phyloP scores from a whole-genome alignment of 2,888 invertebrate species.

The Liopterus haemorrhoidalis region DNA sequence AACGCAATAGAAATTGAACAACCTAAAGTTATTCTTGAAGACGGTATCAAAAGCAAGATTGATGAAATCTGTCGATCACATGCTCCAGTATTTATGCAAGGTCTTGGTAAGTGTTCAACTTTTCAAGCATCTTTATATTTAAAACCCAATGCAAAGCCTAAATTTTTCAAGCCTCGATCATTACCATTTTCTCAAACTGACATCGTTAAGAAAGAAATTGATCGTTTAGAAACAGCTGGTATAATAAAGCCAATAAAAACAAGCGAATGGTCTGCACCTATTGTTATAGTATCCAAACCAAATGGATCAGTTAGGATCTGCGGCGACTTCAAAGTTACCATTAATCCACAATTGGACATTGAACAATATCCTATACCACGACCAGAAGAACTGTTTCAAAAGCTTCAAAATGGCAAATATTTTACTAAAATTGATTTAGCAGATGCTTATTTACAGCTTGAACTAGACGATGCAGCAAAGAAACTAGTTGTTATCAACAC shows the following conservation, averaged over 20 bases:
- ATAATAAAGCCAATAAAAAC: neutral
- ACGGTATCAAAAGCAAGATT: too few relatives aligned
- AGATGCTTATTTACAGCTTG: constrained; percentile 22
- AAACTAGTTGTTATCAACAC: neutral
- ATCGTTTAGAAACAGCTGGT: too few relatives aligned
- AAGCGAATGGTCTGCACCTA: neutral
- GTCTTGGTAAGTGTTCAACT: too few relatives aligned
- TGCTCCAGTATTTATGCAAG: too few relatives aligned
- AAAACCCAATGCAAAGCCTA: too few relatives aligned
- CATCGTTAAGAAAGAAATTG: too few relatives aligned
- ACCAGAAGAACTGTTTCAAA: neutral
- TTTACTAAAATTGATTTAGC: constrained; percentile 9
- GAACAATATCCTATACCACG: neutral
- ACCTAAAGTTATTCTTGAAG: too few relatives aligned
- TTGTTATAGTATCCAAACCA: neutral
- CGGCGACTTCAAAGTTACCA: constrained; percentile 1
- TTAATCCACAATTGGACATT: neutral
- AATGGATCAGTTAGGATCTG: neutral
- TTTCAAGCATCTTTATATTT: too few relatives aligned
- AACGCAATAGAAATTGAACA: too few relatives aligned
- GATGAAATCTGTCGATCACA: too few relatives aligned
- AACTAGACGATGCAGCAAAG: constrained; percentile 22
- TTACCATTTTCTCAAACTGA: too few relatives aligned
- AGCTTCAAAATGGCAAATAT: constrained; percentile 11
- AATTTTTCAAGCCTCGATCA: too few relatives aligned